Conservation (phyloP, 2,113 vertebrate genomes). For the Anhinga anhinga region DNA sequence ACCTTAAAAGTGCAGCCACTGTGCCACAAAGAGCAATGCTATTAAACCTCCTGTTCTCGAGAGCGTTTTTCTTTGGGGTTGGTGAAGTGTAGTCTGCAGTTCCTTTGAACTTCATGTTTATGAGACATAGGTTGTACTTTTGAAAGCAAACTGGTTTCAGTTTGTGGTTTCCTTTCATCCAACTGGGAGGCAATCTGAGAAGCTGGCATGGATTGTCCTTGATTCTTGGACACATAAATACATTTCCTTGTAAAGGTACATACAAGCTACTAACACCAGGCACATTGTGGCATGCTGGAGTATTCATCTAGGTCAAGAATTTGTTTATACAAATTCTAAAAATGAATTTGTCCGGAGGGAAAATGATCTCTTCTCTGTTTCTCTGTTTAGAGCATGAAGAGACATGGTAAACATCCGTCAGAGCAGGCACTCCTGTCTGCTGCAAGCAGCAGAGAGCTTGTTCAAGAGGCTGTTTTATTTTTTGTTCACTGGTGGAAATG, state of each 20-base stretch:
- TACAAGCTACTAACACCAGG: not conserved
- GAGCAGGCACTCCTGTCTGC: not conserved
- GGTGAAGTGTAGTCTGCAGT: not conserved
- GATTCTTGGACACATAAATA: not conserved
- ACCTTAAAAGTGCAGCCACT: not conserved
- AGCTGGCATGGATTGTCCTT: not conserved
- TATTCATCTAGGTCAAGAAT: not conserved
- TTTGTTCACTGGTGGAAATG: not conserved
- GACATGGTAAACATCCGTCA: not conserved
- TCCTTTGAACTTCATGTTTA: not conserved
- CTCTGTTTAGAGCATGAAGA: constrained; percentile 7
- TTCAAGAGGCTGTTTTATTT: not conserved
- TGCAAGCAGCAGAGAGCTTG: not conserved
- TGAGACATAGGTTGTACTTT: not conserved
- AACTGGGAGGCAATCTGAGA: constrained; percentile 16
- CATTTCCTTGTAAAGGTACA: constrained; percentile 10
- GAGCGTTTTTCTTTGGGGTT: not conserved
- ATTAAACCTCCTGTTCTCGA: not conserved
- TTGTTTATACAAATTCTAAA: constrained; percentile 39
- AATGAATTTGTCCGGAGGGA: not conserved
- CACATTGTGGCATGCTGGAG: not conserved
- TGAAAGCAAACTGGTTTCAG: constrained; percentile 25
- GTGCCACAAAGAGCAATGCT: not conserved
- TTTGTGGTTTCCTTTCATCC: constrained; percentile 19
- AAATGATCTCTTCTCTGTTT: not conserved